Percentiles rank a stretch among this genome's conserved stretches.
These are phyloP conservation scores for Drosophila demipolita DNA, from an alignment of 2,888 invertebrate species.

Conservation along the genomic window DNA sequence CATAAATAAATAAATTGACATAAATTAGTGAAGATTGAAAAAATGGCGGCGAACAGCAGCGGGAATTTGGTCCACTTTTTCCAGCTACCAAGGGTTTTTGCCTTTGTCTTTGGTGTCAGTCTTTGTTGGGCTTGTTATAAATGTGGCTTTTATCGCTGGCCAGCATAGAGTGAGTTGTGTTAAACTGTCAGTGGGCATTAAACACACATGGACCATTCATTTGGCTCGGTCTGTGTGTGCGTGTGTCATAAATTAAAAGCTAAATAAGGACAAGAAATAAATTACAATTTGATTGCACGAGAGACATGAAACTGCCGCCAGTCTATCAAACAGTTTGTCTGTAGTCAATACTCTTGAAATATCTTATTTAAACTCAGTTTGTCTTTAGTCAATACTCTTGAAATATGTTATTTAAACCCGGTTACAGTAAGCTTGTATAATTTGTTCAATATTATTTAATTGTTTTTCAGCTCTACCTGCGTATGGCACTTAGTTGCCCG, in stretches of 20 bases:
- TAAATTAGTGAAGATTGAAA: conserved; percentile 78
- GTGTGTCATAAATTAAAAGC: conserved; percentile 68
- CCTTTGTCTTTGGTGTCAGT: conserved; percentile 25
- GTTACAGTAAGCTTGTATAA: background rate
- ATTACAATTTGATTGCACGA: conserved; percentile 69
- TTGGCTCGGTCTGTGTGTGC: conserved; percentile 17
- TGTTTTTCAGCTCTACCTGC: background rate
- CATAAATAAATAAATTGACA: conserved; percentile 77
- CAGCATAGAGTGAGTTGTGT: conserved; percentile 47
- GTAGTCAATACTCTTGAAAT: conserved; percentile 12
- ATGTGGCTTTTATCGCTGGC: conserved; percentile 56
- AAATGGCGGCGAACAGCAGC: conserved; percentile 36
- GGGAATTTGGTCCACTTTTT: background rate
- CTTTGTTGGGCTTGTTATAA: conserved; percentile 45
- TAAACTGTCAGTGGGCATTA: conserved; percentile 61
- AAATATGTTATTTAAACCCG: background rate
- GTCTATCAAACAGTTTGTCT: conserved; percentile 45
- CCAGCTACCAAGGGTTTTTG: conserved; percentile 12
- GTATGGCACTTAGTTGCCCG: background rate
- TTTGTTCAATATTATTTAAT: background rate
- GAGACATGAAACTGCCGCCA: conserved; percentile 22
- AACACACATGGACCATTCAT: conserved; percentile 43
- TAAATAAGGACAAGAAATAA: conserved; percentile 75
- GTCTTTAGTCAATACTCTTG: conserved; percentile 11
- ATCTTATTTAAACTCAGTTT: conserved; percentile 17